These are phyloP conservation scores for Scaptodrosophila lebanonensis DNA, from an alignment of 1,140 invertebrate species.

Conservation along the genomic window DNA sequence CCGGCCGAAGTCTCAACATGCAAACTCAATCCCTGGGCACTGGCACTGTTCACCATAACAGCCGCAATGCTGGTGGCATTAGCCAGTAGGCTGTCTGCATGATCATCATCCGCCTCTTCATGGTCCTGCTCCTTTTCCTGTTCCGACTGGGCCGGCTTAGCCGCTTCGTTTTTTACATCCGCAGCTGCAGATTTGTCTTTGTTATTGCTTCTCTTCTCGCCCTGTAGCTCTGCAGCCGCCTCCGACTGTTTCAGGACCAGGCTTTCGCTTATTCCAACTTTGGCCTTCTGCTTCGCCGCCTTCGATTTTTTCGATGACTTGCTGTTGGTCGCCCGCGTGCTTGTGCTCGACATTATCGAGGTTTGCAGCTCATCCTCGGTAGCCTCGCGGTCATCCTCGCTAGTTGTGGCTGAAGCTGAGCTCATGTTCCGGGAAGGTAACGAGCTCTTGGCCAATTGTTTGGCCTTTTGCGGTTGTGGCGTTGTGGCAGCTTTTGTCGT, in stretches of 20 bases:
- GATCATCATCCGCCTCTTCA: conserved; percentile 32
- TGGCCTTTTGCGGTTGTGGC: no score
- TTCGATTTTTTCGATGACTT: conserved; percentile 29
- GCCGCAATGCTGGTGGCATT: conserved; percentile 43
- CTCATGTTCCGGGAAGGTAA: background rate
- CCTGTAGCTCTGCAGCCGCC: background rate
- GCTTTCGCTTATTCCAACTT: conserved; percentile 7
- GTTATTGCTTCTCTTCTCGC: conserved; percentile 12
- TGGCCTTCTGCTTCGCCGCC: conserved; percentile 29
- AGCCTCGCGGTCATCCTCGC: conserved; percentile 28
- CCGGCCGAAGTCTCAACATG: conserved; percentile 33
- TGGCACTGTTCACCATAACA: conserved; percentile 54
- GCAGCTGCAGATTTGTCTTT: conserved; percentile 20
- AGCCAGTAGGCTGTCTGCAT: conserved; percentile 45
- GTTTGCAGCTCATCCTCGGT: conserved; percentile 38
- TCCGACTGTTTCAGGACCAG: background rate
- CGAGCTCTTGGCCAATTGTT: background rate
- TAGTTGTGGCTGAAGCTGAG: conserved; percentile 7
- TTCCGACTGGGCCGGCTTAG: background rate
- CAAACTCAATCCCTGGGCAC: conserved; percentile 47
- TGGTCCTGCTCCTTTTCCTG: background rate
- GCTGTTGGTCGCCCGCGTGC: conserved; percentile 11
- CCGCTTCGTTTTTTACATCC: background rate
- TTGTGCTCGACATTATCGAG: conserved; percentile 11
- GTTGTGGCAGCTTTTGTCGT: background rate